phyloP scores from a whole-genome alignment of 2,113 vertebrate genomes.

The Noturus placidus region DNA sequence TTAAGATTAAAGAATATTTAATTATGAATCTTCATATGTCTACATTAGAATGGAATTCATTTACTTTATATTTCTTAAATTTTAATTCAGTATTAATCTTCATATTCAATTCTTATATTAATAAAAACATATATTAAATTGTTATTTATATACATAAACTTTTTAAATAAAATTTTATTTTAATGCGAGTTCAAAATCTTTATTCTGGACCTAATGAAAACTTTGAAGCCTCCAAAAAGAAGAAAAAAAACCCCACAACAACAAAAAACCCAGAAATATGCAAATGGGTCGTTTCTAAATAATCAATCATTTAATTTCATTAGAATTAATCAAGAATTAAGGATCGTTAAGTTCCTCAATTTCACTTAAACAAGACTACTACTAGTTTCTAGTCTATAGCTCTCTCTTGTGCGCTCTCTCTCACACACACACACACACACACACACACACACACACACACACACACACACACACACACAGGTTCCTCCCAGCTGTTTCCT shows the following conservation, averaged over 20 bases:
- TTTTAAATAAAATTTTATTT: not conserved
- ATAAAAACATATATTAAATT: not conserved
- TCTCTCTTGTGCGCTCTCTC: not conserved
- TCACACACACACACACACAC: not conserved
- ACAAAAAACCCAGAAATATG: not conserved
- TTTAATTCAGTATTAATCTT: not conserved
- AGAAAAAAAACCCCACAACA: not conserved
- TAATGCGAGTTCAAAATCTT: not conserved
- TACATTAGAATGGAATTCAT: not conserved
- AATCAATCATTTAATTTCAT: not conserved
- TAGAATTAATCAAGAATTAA: not conserved
- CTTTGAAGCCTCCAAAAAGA: too few species aligned
- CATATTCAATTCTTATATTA: not conserved
- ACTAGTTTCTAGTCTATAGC: not conserved
- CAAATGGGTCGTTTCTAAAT: not conserved
- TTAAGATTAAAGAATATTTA: not conserved
- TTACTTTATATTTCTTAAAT: not conserved
- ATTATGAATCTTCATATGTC: not conserved
- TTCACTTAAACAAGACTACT: not conserved
- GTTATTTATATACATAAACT: too few species aligned
- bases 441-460: not conserved
- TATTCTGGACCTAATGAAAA: too few species aligned
- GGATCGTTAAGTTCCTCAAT: not conserved
- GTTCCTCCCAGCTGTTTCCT: slow-evolving; percentile 10
- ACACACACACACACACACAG: not conserved